phyloP scores from a whole-genome alignment of 2,113 vertebrate species.

The Otis tarda region DNA sequence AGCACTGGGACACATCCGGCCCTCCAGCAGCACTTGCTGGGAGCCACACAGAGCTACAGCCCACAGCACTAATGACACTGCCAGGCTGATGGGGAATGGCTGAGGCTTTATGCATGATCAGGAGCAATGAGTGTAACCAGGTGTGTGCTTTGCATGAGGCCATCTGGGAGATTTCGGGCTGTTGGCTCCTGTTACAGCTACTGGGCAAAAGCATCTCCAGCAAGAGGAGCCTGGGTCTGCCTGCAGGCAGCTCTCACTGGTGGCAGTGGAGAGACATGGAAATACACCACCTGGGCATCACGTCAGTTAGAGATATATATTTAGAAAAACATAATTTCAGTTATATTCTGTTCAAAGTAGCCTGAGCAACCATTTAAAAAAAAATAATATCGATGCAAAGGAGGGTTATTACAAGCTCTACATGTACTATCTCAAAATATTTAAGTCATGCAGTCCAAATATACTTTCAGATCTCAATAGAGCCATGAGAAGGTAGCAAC shows the following conservation, averaged over 20 bases:
- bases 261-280: not conserved
- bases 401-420: not conserved
- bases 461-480: not conserved
- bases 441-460: not conserved
- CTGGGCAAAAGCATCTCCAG: not conserved
- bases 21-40: not conserved
- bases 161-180: not conserved
- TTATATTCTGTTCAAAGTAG: not conserved
- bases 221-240: not conserved
- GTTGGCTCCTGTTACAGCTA: not conserved
- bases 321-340: not conserved
- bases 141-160: not conserved
- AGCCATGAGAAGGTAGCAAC: not conserved
- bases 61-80: fast-evolving
- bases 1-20: fast-evolving
- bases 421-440: not conserved
- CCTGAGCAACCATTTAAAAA: not conserved
- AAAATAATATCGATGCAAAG: fast-evolving
- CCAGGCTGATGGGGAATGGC: fast-evolving
- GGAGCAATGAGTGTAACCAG: not conserved
- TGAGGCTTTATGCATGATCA: not conserved
- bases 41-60: fast-evolving
- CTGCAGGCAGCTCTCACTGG: not conserved
- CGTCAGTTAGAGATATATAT: not conserved
- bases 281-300: not conserved